These are phyloP conservation scores for Polydrusus cervinus DNA, from an alignment of 2,888 invertebrate species.

Conservation along the genomic window DNA sequence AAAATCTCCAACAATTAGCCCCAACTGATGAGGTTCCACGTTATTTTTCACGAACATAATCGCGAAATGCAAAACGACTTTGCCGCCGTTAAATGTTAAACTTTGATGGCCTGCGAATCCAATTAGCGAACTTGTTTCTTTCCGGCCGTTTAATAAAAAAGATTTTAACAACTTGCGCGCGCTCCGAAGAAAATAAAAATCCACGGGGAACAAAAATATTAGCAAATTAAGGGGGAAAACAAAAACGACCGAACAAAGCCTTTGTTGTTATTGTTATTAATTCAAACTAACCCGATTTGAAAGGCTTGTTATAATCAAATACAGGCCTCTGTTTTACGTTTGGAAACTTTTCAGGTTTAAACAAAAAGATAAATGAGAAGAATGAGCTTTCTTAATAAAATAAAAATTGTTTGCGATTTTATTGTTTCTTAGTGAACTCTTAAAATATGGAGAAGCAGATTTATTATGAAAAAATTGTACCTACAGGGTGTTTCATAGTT, in stretches of 20 bases:
- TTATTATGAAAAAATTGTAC: no score
- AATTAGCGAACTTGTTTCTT: constrained; percentile 51
- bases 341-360: constrained; percentile 21
- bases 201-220: constrained; percentile 33
- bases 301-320: constrained; percentile 23
- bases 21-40: constrained; percentile 42
- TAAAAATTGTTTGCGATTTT: constrained; percentile 18
- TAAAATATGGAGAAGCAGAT: constrained; percentile 1
- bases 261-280: constrained; percentile 33
- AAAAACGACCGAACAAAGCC: constrained; percentile 23
- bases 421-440: constrained; percentile 8
- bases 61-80: constrained; percentile 45
- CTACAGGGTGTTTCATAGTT: no score
- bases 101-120: constrained; percentile 52
- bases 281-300: constrained; percentile 17
- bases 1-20: constrained; percentile 46
- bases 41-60: constrained; percentile 42
- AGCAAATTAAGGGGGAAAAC: constrained; percentile 13
- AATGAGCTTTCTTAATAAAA: constrained; percentile 20
- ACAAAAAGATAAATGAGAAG: constrained; percentile 18
- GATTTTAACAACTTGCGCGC: constrained; percentile 44
- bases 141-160: constrained; percentile 44
- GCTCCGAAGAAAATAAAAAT: constrained; percentile 33
- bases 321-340: neutral
- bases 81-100: constrained; percentile 49